Evolutionary conservation across 2,797 vertebrate species (phyloP).

Genomic region (Danio choprae): DNA sequence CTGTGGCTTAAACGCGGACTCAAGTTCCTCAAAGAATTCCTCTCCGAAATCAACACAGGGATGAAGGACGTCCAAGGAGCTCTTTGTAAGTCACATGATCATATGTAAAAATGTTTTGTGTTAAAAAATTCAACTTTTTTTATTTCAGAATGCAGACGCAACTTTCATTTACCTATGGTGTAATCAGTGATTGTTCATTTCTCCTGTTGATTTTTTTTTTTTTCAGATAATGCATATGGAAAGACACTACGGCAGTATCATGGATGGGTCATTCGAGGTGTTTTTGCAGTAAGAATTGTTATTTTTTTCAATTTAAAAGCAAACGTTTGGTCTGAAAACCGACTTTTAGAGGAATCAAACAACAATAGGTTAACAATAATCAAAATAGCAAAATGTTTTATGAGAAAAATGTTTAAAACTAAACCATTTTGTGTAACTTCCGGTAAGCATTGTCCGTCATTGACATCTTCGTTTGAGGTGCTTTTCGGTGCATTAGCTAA

Average conservation of each 20-base stretch:
- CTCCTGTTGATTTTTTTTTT: not conserved
- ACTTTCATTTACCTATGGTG: not conserved
- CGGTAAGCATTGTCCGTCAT: too few species aligned
- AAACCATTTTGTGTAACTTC: too few species aligned
- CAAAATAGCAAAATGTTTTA: too few species aligned
- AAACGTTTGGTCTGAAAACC: not conserved
- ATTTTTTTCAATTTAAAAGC: not conserved
- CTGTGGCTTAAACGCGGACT: slow-evolving; percentile 96
- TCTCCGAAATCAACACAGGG: slow-evolving; percentile 89
- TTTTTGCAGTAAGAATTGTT: slow-evolving; percentile 90
- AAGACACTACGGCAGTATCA: slow-evolving; percentile 94
- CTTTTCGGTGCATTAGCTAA: too few species aligned
- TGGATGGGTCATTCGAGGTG: slow-evolving; percentile 96
- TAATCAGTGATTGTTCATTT: slow-evolving; percentile 13
- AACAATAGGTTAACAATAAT: too few species aligned
- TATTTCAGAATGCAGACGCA: not conserved
- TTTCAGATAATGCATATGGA: slow-evolving; percentile 91
- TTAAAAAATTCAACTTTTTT: too few species aligned
- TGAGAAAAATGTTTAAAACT: too few species aligned
- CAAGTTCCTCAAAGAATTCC: slow-evolving; percentile 96
- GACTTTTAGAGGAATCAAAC: not conserved
- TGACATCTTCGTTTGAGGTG: too few species aligned
- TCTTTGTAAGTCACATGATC: slow-evolving; percentile 85
- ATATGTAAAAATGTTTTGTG: not conserved
- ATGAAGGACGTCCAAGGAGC: slow-evolving; percentile 90